Evolutionary conservation across 2,888 invertebrate genomes (phyloP).

Genomic region (Calameuta filiformis): DNA sequence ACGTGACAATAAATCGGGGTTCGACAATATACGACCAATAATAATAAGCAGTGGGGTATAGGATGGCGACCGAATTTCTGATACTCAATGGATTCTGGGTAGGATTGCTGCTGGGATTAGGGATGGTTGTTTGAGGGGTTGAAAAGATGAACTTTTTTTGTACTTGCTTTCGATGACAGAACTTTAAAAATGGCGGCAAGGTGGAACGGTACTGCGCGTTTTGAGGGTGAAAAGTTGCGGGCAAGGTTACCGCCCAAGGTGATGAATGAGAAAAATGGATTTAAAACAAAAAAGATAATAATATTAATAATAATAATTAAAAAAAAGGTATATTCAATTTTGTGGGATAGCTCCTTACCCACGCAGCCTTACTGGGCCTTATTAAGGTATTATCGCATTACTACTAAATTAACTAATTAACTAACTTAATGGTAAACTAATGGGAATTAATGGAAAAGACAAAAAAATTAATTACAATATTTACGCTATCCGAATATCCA

Average conservation of each 20-base stretch:
- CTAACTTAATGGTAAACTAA: constrained; percentile 49
- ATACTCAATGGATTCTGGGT: not conserved
- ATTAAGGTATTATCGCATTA: constrained; percentile 65
- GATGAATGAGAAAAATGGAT: constrained; percentile 8
- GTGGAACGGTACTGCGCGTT: not conserved
- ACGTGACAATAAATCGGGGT: constrained; percentile 31
- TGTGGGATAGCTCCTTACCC: constrained; percentile 56
- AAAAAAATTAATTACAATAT: constrained; percentile 5
- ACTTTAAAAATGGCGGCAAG: not conserved
- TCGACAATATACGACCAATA: not conserved
- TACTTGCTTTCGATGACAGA: constrained; percentile 7
- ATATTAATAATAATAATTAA: constrained; percentile 8
- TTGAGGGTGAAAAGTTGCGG: not conserved
- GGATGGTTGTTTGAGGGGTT: not conserved
- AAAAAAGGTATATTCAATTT: constrained; percentile 48
- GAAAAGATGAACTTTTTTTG: constrained; percentile 1
- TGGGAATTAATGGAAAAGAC: constrained; percentile 25
- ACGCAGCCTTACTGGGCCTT: constrained; percentile 67
- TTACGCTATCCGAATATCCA: constrained; percentile 7
- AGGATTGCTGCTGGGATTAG: not conserved
- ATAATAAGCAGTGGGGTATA: not conserved
- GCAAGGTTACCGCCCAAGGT: not conserved
- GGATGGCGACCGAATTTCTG: not conserved
- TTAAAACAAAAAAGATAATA: constrained; percentile 4
- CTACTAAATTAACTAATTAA: constrained; percentile 57